Percentiles rank a stretch among this genome's conserved stretches.
Evolutionary conservation across 2,888 invertebrate genomes (phyloP).

Genomic region (Malachius bipustulatus): DNA sequence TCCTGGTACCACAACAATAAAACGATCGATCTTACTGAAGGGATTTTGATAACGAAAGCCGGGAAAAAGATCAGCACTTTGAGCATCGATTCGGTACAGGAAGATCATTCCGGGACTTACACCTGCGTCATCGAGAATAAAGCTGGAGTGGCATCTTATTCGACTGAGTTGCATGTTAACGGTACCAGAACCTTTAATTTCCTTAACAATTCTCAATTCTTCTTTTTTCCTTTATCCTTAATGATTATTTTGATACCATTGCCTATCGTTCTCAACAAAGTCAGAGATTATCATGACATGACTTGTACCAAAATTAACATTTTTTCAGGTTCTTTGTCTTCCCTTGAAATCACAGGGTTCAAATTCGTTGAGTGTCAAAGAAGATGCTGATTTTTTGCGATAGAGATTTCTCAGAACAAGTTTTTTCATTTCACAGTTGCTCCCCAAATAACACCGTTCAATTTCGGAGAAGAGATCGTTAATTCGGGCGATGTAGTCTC

Average conservation of each 20-base stretch:
- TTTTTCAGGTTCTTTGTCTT: too few species aligned
- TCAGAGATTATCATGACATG: too few species aligned
- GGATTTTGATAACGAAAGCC: conserved; percentile 30
- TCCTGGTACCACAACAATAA: conserved; percentile 54
- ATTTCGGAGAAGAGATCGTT: conserved; percentile 43
- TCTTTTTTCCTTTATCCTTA: too few species aligned
- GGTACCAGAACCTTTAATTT: conserved; percentile 44
- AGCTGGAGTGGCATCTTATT: conserved; percentile 57
- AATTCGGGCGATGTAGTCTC: conserved; percentile 63
- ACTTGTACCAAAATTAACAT: too few species aligned
- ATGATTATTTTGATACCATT: too few species aligned
- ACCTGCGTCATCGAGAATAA: conserved; percentile 62
- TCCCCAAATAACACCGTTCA: conserved; percentile 46
- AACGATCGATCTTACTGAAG: conserved; percentile 23
- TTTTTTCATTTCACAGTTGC: too few species aligned
- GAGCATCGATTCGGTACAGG: conserved; percentile 57
- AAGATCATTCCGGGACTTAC: conserved; percentile 61
- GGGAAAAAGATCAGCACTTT: conserved; percentile 48
- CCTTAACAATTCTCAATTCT: conserved; percentile 38
- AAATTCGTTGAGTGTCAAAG: too few species aligned
- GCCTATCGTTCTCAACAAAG: too few species aligned
- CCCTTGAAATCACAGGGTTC: too few species aligned
- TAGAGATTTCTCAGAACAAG: too few species aligned
- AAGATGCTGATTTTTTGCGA: too few species aligned
- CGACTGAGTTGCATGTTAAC: conserved; percentile 57